These are phyloP conservation scores for Coelinius sp. DNA, from an alignment of 2,888 invertebrate genomes.

Conservation along the genomic window DNA sequence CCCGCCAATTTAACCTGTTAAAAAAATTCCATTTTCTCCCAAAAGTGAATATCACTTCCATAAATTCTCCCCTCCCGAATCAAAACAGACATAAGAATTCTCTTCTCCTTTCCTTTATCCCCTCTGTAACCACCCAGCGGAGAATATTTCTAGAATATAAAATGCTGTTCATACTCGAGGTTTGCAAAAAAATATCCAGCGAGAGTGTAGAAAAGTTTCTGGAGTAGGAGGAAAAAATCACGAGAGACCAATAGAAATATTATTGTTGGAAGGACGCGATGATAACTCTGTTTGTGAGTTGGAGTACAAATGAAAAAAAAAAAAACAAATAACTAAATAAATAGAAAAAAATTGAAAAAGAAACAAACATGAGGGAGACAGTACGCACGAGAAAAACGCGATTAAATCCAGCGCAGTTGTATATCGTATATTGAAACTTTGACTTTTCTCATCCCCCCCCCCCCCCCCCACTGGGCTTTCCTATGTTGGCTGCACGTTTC, in stretches of 20 bases:
- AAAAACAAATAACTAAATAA: neutral
- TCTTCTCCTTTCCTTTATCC: neutral
- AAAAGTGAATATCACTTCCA: neutral
- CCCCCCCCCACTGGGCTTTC: neutral
- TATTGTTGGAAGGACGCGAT: conserved; percentile 13
- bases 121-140: neutral
- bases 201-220: neutral
- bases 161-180: neutral
- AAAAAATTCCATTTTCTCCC: conserved; percentile 20
- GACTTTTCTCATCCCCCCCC: neutral
- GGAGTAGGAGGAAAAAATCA: neutral
- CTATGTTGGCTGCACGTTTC: conserved; percentile 4
- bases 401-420: neutral
- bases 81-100: conserved; percentile 1
- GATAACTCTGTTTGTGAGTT: conserved; percentile 13
- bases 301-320: neutral
- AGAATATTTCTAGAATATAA: neutral
- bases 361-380: neutral
- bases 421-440: neutral
- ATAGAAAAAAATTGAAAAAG: neutral
- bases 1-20: neutral
- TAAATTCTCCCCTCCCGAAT: neutral
- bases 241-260: conserved; percentile 18
- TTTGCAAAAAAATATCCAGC: neutral
- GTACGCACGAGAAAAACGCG: conserved; percentile 1